phyloP scores from a whole-genome alignment of 2,888 invertebrate genomes.

The Automeris io region DNA sequence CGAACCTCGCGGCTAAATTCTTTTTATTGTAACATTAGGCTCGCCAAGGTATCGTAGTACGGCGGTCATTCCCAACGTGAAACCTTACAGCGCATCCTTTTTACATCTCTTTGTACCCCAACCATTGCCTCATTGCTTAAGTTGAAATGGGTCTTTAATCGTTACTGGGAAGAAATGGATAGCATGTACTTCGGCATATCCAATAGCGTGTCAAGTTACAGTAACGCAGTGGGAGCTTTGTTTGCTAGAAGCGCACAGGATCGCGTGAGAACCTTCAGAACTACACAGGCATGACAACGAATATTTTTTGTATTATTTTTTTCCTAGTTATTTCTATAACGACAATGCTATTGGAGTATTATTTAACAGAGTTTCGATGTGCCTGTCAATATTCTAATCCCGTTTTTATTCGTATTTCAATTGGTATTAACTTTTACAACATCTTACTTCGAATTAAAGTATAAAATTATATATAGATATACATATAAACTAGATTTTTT shows the following conservation, averaged over 20 bases:
- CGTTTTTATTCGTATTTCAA: too few relatives aligned
- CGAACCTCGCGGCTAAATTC: constrained; percentile 45
- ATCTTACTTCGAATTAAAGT: too few relatives aligned
- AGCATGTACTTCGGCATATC: constrained; percentile 30
- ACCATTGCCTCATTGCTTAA: constrained; percentile 11
- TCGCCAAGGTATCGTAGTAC: constrained; percentile 31
- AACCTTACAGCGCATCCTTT: constrained; percentile 51
- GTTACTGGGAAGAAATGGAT: constrained; percentile 29
- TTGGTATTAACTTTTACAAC: too few relatives aligned
- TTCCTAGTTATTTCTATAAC: constrained; percentile 52
- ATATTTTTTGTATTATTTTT: constrained; percentile 53
- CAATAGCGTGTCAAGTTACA: constrained; percentile 47
- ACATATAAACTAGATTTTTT: too few relatives aligned
- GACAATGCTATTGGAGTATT: constrained; percentile 45
- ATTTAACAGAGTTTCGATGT: constrained; percentile 39
- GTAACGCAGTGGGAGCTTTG: constrained; percentile 48
- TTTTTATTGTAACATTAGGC: constrained; percentile 54
- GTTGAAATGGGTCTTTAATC: constrained; percentile 10
- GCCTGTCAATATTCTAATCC: constrained; percentile 61
- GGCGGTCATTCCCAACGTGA: constrained; percentile 52
- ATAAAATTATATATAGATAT: too few relatives aligned
- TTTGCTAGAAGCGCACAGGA: constrained; percentile 57
- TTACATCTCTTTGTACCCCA: constrained; percentile 20
- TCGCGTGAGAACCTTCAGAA: constrained; percentile 70
- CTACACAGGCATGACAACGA: constrained; percentile 74